Evolutionary conservation across 2,888 invertebrate genomes (phyloP), one percentile per base, ranked within the genome.

Genomic region (Orthosia gothica): DNA sequence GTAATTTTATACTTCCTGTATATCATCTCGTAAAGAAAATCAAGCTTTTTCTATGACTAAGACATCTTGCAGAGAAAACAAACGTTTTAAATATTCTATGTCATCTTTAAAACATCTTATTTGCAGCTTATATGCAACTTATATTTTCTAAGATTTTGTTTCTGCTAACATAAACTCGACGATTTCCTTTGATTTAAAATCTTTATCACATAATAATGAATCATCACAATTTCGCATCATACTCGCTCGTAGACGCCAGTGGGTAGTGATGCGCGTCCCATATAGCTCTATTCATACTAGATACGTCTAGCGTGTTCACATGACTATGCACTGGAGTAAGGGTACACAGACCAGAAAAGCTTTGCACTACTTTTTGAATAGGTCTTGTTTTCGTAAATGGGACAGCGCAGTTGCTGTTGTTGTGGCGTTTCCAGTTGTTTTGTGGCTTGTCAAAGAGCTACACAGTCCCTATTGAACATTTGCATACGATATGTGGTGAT

Each of bases 171-270:
- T 49, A 13, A 49, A 58, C 50, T 47, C 59, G 58, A 82, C 66
- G 50, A 47, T 15, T 72, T 65, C 20, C 26, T 57, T 54, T 23
- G 40, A 68, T 58, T 68, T 49, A 61, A 61, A 69, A 62, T 50
- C 50, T 66, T 81, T 72, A 74, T 74, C 20, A 40, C 40, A 5
- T 61, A 18, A 5, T 67, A 74, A 70, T 82, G 81, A 81, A 67
- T 81, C 82, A 82, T 79, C 79, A 82, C 16, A 77, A 68, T 68
- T 79, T 68, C 64, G 16, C 58, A 40, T 26, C 45, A 32, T 20
- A 52, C 40, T 40, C 1, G 13, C 20, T 58, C 45, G 54, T 47
- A 66, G 9, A 32, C n/a, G 3, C 0, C 3, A 40, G 82, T 79
- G 58, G 83, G 67, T 69, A 47, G 73, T 3, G 11, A 16, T 15